Evolutionary conservation across 2,797 vertebrate species (phyloP).

Genomic region (Gymnothorax javanicus): DNA sequence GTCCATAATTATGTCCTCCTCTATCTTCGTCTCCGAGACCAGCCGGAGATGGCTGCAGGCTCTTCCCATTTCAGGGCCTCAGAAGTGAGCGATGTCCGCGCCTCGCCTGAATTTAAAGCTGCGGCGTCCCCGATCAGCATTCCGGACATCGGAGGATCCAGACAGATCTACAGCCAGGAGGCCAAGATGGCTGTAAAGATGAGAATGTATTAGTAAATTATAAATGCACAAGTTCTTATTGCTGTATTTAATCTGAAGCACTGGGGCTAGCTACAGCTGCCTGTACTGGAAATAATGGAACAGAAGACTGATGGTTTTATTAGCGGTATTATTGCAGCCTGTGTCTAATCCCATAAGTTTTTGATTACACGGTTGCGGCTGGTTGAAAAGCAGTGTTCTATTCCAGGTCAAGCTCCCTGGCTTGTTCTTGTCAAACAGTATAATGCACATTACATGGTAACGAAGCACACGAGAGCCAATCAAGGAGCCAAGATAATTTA

Average conservation of each 20-base stretch:
- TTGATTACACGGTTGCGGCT: background rate
- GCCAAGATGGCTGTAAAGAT: conserved; percentile 64
- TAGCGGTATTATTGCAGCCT: conserved; percentile 26
- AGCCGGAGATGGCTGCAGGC: conserved; percentile 63
- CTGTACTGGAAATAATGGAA: conserved; percentile 55
- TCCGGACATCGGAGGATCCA: conserved; percentile 54
- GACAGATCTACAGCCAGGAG: conserved; percentile 62
- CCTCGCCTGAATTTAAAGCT: conserved; percentile 72
- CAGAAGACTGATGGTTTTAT: conserved; percentile 38
- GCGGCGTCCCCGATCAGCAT: conserved; percentile 63
- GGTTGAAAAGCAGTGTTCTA: background rate
- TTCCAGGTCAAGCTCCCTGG: conserved; percentile 14
- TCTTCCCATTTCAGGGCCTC: conserved; percentile 62
- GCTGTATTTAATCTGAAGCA: conserved; percentile 66
- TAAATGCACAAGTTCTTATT: conserved; percentile 68
- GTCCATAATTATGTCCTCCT: conserved; percentile 24
- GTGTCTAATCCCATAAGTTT: conserved; percentile 38
- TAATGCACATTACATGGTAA: background rate
- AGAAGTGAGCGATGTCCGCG: conserved; percentile 28
- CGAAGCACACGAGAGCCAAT: background rate
- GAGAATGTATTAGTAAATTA: conserved; percentile 67
- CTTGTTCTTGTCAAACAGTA: conserved; percentile 5
- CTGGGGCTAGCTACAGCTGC: conserved; percentile 52
- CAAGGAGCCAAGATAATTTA: background rate
- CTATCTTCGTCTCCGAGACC: conserved; percentile 49